phyloP scores from a whole-genome alignment of 2,113 vertebrate genomes.

The Hippocampus comes region DNA sequence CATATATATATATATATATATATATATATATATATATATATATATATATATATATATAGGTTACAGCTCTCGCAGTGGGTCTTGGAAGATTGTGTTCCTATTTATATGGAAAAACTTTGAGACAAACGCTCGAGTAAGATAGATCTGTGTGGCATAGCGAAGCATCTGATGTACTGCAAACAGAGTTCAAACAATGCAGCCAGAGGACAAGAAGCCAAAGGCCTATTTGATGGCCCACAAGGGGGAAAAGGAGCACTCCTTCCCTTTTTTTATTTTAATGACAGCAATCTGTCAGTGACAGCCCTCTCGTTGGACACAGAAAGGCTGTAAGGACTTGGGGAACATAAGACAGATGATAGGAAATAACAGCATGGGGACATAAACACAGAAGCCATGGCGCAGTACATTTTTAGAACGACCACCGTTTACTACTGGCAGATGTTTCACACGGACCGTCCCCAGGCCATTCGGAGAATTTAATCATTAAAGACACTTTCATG shows the following conservation, averaged over 20 bases:
- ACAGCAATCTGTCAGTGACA: conserved; percentile 39
- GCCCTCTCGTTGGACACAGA: conserved; percentile 24
- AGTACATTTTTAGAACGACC: conserved; percentile 30
- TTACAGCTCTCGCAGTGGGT: too few species aligned
- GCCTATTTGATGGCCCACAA: conserved; percentile 6
- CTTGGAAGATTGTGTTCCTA: too few species aligned
- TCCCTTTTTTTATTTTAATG: conserved; percentile 31
- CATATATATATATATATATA: too few species aligned
- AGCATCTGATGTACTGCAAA: neutral
- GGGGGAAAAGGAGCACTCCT: conserved; percentile 5
- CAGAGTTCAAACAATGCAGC: neutral
- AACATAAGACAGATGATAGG: conserved; percentile 45
- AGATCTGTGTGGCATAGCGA: neutral
- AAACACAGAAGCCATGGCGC: conserved; percentile 30
- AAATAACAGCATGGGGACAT: conserved; percentile 40
- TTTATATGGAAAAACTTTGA: too few species aligned
- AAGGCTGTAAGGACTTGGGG: conserved; percentile 23
- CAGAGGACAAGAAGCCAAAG: conserved; percentile 9
- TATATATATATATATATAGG: neutral
- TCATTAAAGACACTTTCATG: neutral
- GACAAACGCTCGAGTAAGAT: neutral
- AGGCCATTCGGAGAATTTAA: neutral
- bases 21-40: neutral
- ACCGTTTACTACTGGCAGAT: conserved; percentile 31
- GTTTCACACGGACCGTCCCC: conserved; percentile 13